A percentile compares a stretch with the other conserved stretches of the same genome.
Conservation (phyloP, 1,140 invertebrate species). For the Fopius arisanus region DNA sequence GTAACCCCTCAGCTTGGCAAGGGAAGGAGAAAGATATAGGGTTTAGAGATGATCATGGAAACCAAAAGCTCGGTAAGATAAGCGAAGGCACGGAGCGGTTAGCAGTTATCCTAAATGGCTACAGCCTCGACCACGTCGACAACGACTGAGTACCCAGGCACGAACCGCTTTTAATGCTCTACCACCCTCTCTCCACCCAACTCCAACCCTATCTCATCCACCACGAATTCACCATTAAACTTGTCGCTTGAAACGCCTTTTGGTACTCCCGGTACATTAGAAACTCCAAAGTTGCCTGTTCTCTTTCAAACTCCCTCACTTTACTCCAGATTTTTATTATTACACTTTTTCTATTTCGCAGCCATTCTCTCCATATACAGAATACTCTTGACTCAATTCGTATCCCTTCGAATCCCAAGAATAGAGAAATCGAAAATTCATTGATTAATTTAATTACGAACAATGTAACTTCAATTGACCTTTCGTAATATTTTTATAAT, state of each 20-base stretch:
- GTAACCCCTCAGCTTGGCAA: not conserved
- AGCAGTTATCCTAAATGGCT: slow-evolving; percentile 32
- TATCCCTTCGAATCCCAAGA: too few species aligned
- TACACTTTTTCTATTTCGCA: not conserved
- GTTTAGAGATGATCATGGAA: slow-evolving; percentile 6
- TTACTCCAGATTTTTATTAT: not conserved
- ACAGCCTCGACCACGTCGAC: slow-evolving; percentile 31
- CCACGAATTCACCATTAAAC: slow-evolving; percentile 23
- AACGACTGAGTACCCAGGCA: slow-evolving; percentile 28
- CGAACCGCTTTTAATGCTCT: slow-evolving; percentile 28
- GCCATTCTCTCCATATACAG: not conserved
- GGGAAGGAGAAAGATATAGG: not conserved
- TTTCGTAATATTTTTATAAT: too few species aligned
- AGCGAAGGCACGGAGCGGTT: slow-evolving; percentile 28
- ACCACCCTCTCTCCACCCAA: not conserved
- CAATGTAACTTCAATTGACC: too few species aligned
- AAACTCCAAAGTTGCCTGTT: slow-evolving; percentile 3
- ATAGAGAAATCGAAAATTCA: too few species aligned
- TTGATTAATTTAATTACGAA: too few species aligned
- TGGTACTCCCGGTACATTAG: not conserved
- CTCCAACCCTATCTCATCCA: slow-evolving; percentile 2
- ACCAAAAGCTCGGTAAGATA: slow-evolving; percentile 24
- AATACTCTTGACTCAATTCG: too few species aligned
- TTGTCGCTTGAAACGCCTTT: slow-evolving; percentile 17
- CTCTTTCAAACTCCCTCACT: not conserved